Base-by-base conservation (phyloP, 1,140 invertebrate species). In the Luehdorfia chinensis region DNA sequence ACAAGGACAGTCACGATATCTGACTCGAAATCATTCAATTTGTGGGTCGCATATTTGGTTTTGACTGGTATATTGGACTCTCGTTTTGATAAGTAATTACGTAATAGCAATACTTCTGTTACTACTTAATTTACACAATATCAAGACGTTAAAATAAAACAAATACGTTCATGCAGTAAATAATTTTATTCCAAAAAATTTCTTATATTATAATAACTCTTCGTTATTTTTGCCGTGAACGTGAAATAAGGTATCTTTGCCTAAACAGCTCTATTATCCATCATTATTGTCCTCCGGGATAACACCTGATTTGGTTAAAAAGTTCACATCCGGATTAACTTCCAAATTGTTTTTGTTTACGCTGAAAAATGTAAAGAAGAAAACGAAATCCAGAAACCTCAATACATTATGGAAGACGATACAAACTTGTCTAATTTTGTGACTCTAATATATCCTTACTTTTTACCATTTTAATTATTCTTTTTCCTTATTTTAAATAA, bases 221-320 rank as follows among this genome's bases (percentile, higher is more conserved):
- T 70, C 61, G 57, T 71, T 63, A 65, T 71, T 59, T 74, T 72
- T 70, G 61, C 72, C 62, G 58, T 77, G 66, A 75, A 83, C 66
- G 65, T 77, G 68, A 79, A 79, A 74, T 77, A 74, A 83, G 48
- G 65, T 80, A 69, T 73, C 62, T 84, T 64, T 80, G 74, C 75
- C 79, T 79, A 79, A 55, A 63, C 66, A 66, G 75, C 75, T n/a
- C n/a, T 84, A 84, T 84, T 79, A 75, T 72, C 73, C 72, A 65
- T 73, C 75, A 83, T 85, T 85, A 85, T 85, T 85, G 81, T 85
- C 81, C 75, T 75, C 77, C 81, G 78, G 78, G 78, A 68, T 81
- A 70, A 74, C 55, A 75, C 75, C 75, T 81, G n/a, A n/a, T n/a
- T n/a, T n/a, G n/a, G n/a, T n/a, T n/a, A n/a, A n/a, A n/a, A 70